Conservation (phyloP, 2,113 vertebrate species). For the Heteronetta atricapilla region DNA sequence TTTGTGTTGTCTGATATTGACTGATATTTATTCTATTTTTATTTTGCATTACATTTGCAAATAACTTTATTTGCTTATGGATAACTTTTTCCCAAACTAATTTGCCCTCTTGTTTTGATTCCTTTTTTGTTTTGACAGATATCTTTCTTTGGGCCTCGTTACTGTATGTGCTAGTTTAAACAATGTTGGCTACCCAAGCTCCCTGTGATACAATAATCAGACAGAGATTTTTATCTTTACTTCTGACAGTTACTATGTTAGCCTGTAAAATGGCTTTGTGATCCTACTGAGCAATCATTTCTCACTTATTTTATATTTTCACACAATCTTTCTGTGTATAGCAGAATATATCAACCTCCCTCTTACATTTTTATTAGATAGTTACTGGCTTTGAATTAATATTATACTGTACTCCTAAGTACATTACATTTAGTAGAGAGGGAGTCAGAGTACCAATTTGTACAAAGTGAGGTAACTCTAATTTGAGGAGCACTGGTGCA, state of each 20-base stretch:
- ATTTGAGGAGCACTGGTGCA: not conserved
- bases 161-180: not conserved
- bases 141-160: constrained; percentile 25
- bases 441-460: not conserved
- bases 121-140: not conserved
- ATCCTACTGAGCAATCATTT: not conserved
- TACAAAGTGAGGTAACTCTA: not conserved
- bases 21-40: not conserved
- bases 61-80: not conserved
- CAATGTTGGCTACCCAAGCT: not conserved
- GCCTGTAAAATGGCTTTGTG: not conserved
- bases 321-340: not conserved
- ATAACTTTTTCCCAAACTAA: not conserved
- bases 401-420: fast-evolving
- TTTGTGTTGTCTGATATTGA: not conserved
- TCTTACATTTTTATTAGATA: not conserved
- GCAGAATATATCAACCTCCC: not conserved
- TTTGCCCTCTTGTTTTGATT: not conserved
- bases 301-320: not conserved
- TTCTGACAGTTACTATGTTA: not conserved
- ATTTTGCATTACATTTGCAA: not conserved
- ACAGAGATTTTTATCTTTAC: not conserved
- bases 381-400: not conserved
- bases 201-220: not conserved
- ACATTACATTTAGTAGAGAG: not conserved